Evolutionary conservation across 2,888 invertebrate genomes (phyloP).

Genomic region (Belgica antarctica): DNA sequence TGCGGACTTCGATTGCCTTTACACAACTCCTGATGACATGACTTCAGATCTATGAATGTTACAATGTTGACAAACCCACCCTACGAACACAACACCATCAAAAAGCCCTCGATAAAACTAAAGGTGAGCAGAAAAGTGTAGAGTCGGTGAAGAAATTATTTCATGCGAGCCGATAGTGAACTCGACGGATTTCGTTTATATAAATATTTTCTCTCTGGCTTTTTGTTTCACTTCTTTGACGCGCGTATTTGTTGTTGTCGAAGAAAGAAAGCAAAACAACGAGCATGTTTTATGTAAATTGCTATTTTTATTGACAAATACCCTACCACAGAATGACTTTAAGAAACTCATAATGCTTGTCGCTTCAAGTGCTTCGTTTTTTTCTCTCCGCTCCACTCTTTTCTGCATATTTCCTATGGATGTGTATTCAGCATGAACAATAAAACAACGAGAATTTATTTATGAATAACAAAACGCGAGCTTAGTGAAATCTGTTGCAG

Average conservation of each 20-base stretch:
- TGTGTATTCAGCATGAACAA: not conserved
- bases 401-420: not conserved
- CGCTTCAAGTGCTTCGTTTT: conserved; percentile 1
- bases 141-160: no score
- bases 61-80: not conserved
- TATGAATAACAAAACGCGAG: conserved; percentile 7
- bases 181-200: conserved; percentile 3
- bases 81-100: not conserved
- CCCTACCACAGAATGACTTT: conserved; percentile 24
- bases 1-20: no score
- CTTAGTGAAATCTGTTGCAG: conserved; percentile 1
- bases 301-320: conserved; percentile 34
- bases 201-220: conserved; percentile 19
- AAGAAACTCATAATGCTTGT: conserved; percentile 40
- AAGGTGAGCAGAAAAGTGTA: not conserved
- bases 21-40: no score
- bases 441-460: conserved; percentile 10
- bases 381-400: not conserved
- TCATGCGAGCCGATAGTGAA: conserved; percentile 17
- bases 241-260: conserved; percentile 16
- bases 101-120: no score
- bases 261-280: not conserved
- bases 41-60: no score
- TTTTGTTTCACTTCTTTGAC: not conserved
- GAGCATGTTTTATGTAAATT: conserved; percentile 33